These are phyloP conservation scores for Hirtodrosophila trivittata DNA, from an alignment of 2,888 invertebrate species.

Conservation along the genomic window DNA sequence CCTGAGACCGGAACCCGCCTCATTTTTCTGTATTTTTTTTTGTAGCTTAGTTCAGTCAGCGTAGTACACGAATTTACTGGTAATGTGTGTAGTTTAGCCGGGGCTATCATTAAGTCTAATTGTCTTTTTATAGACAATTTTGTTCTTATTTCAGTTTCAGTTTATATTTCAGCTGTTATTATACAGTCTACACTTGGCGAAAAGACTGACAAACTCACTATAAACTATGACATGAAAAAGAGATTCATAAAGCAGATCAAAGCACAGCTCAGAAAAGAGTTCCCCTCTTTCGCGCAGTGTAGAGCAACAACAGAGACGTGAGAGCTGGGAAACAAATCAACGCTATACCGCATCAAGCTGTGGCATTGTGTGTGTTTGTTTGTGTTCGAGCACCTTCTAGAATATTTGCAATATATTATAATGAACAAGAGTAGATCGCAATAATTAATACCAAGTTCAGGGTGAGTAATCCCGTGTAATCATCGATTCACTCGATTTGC, in stretches of 20 bases:
- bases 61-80: conserved; percentile 53
- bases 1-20: conserved; percentile 36
- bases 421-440: conserved; percentile 34
- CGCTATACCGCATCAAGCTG: conserved; percentile 16
- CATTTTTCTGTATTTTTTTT: conserved; percentile 9
- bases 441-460: conserved; percentile 63
- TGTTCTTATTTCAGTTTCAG: conserved; percentile 49
- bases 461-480: conserved; percentile 64
- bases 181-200: conserved; percentile 35
- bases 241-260: too few species aligned
- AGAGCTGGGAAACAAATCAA: not conserved
- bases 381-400: conserved; percentile 19
- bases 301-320: conserved; percentile 1
- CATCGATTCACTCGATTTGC: conserved; percentile 34
- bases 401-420: conserved; percentile 48
- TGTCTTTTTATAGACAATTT: conserved; percentile 68
- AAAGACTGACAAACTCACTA: conserved; percentile 6
- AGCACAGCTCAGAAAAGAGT: too few species aligned
- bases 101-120: conserved; percentile 78
- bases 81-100: conserved; percentile 54
- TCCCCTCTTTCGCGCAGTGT: conserved; percentile 26
- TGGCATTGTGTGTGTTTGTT: conserved; percentile 7
- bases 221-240: too few species aligned
- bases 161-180: conserved; percentile 28
- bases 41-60: conserved; percentile 33